phyloP scores from a whole-genome alignment of 2,113 vertebrate genomes.

The Empidonax alnorum region DNA sequence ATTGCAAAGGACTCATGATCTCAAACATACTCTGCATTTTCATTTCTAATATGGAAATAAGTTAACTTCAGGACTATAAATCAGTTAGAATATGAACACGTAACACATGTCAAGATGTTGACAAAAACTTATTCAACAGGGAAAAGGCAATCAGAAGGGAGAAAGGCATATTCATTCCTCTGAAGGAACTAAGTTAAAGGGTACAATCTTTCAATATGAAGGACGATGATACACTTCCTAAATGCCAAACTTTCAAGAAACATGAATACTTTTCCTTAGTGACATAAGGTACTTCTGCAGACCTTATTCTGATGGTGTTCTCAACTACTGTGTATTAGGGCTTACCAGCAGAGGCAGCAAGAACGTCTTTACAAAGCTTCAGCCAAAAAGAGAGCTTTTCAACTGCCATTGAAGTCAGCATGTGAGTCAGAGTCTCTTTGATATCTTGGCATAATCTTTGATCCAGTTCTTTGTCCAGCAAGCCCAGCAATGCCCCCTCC shows the following conservation, averaged over 20 bases:
- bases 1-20: background rate
- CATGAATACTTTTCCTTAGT: background rate
- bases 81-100: background rate
- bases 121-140: background rate
- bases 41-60: background rate
- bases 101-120: background rate
- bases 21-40: background rate
- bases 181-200: background rate
- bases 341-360: conserved; percentile 88
- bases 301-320: conserved; percentile 2
- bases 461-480: conserved; percentile 91
- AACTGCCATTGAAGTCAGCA: conserved; percentile 85
- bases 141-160: background rate
- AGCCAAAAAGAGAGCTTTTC: conserved; percentile 90
- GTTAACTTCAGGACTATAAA: background rate
- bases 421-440: conserved; percentile 88
- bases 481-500: conserved; percentile 88
- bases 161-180: background rate
- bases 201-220: background rate
- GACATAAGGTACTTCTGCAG: background rate
- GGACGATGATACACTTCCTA: background rate
- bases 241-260: background rate
- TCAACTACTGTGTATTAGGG: background rate
- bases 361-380: conserved; percentile 93
- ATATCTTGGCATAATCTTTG: conserved; percentile 83